Evolutionary conservation across 2,797 vertebrate species (phyloP).

Genomic region (Gymnoscopelus microlampas): DNA sequence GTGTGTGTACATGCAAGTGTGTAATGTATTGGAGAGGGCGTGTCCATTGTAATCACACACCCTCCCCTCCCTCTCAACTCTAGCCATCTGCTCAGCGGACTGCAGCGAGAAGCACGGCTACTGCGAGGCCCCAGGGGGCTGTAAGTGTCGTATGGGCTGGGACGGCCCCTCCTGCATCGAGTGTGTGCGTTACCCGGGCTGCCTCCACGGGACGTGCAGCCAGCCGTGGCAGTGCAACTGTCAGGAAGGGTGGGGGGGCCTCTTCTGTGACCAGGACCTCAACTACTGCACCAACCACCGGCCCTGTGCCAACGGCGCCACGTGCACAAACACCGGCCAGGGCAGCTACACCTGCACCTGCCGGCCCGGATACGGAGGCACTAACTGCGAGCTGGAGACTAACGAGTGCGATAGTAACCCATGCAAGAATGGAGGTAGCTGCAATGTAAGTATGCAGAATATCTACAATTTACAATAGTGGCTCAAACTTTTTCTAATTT

Average conservation of each 20-base stretch:
- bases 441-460: constrained; percentile 84
- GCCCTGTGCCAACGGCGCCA: constrained; percentile 85
- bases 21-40: constrained; percentile 54
- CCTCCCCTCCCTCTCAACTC: constrained; percentile 46
- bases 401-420: constrained; percentile 93
- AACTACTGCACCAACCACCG: constrained; percentile 92
- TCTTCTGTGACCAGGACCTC: constrained; percentile 89
- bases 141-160: constrained; percentile 88
- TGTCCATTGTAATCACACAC: constrained; percentile 74
- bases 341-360: constrained; percentile 89
- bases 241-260: constrained; percentile 88
- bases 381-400: constrained; percentile 85
- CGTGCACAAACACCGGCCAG: constrained; percentile 89
- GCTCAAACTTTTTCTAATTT: background rate
- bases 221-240: constrained; percentile 89
- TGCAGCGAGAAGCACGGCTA: constrained; percentile 88
- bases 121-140: constrained; percentile 88
- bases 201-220: constrained; percentile 85
- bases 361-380: constrained; percentile 81
- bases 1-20: constrained; percentile 18
- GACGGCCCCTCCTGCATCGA: constrained; percentile 86
- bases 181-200: constrained; percentile 86
- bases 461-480: background rate
- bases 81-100: constrained; percentile 85
- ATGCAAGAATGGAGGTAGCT: constrained; percentile 93